These are phyloP conservation scores for Bilobella aurantiaca DNA, from an alignment of 1,140 invertebrate species.

Conservation along the genomic window DNA sequence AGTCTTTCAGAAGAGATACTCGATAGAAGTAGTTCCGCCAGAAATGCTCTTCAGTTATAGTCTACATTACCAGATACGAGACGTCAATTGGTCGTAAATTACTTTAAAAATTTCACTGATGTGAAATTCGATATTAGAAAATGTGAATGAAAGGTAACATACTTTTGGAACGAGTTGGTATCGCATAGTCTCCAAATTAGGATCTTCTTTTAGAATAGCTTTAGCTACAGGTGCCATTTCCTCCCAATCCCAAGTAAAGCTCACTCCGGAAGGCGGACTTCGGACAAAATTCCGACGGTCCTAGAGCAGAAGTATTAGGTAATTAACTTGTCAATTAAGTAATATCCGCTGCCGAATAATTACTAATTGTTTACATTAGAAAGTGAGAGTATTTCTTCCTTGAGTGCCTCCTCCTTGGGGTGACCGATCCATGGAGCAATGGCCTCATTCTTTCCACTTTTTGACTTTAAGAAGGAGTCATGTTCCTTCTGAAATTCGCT, in stretches of 20 bases:
- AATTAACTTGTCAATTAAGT: neutral
- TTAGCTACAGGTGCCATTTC: conserved; percentile 73
- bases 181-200: conserved; percentile 92
- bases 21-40: conserved; percentile 99
- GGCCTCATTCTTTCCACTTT: conserved; percentile 61
- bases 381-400: conserved; percentile 85
- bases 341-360: neutral
- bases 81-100: too few relatives aligned
- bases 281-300: conserved; percentile 94
- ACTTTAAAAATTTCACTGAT: too few relatives aligned
- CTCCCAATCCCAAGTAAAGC: conserved; percentile 92
- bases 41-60: conserved; percentile 91
- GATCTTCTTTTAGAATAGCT: conserved; percentile 86
- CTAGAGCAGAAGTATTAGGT: conserved; percentile 42
- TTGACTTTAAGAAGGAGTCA: conserved; percentile 81
- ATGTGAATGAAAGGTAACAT: conserved; percentile 36
- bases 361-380: conserved; percentile 53
- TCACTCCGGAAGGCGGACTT: conserved; percentile 85
- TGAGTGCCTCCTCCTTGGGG: conserved; percentile 68
- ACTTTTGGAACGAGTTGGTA: conserved; percentile 98
- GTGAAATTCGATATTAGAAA: conserved; percentile 3
- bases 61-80: conserved; percentile 52
- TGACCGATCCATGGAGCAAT: conserved; percentile 82
- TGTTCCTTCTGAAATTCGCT: conserved; percentile 94
- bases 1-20: conserved; percentile 91